phyloP scores from a whole-genome alignment of 1,140 invertebrate genomes.

The Cherax quadricarinatus region DNA sequence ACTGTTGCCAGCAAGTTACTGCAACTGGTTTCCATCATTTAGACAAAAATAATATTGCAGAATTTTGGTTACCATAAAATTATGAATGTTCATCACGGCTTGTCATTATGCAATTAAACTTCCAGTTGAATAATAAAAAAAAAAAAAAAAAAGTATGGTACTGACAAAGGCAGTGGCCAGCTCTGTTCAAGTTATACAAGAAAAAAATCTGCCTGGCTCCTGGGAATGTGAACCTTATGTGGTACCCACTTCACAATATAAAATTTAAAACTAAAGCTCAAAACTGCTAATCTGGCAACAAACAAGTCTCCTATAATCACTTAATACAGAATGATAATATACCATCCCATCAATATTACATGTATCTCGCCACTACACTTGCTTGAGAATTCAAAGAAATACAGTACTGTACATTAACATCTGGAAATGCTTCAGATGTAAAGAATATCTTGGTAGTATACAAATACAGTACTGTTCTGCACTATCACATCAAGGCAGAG shows the following conservation, averaged over 20 bases:
- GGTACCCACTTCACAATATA: not conserved
- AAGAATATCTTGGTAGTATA: conserved; percentile 3
- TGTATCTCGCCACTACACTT: not conserved
- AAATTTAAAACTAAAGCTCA: not conserved
- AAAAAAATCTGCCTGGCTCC: not conserved
- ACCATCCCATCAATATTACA: conserved; percentile 44
- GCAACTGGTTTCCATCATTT: not conserved
- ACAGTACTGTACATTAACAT: not conserved
- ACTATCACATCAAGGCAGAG: not conserved
- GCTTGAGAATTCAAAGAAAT: not conserved
- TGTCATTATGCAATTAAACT: not conserved
- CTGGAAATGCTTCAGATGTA: not conserved
- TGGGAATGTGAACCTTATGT: conserved; percentile 35
- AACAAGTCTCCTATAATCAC: conserved; percentile 29
- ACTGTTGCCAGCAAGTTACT: not conserved
- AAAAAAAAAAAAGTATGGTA: not conserved
- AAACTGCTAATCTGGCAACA: conserved; percentile 27
- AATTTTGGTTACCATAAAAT: not conserved
- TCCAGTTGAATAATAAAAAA: not conserved
- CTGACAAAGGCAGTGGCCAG: not conserved
- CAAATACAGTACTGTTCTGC: conserved; percentile 10
- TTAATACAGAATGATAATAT: conserved; percentile 55
- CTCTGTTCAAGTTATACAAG: not conserved
- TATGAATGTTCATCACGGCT: not conserved
- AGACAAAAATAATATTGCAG: not conserved